phyloP scores from a whole-genome alignment of 2,888 invertebrate species.

The Microctonus hyperodae region DNA sequence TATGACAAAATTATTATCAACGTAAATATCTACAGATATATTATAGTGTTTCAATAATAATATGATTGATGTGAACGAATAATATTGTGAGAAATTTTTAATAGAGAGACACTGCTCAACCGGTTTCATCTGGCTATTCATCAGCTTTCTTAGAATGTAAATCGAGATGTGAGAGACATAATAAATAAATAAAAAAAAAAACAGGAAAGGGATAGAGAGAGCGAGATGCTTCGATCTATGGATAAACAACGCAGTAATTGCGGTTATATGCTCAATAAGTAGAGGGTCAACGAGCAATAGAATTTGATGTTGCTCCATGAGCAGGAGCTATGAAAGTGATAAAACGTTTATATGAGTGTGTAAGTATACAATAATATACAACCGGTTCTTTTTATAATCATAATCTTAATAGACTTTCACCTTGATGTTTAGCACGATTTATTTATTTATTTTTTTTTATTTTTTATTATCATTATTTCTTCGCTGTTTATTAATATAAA shows the following conservation, averaged over 20 bases:
- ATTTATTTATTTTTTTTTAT: not conserved
- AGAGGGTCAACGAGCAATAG: conserved; percentile 13
- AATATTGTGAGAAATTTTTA: not conserved
- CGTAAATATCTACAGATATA: not conserved
- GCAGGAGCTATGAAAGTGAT: not conserved
- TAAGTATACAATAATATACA: not conserved
- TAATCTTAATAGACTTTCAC: conserved; percentile 2
- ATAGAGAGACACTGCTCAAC: conserved; percentile 15
- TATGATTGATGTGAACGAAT: too few relatives aligned
- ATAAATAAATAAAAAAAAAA: not conserved
- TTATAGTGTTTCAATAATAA: too few relatives aligned
- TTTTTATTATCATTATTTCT: not conserved
- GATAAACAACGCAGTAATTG: conserved; percentile 11
- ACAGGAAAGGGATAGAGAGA: not conserved
- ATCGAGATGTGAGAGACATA: not conserved
- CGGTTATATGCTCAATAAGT: conserved; percentile 5
- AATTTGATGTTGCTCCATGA: conserved; percentile 6
- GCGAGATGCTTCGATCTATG: conserved; percentile 6
- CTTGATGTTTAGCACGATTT: not conserved
- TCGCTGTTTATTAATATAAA: not conserved
- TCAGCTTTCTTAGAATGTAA: conserved; percentile 8
- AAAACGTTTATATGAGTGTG: not conserved
- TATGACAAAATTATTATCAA: not conserved
- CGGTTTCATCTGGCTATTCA: conserved; percentile 6
- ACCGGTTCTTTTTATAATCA: not conserved